Conservation (phyloP, 2,113 vertebrate genomes). For the Pachyramphus minor region DNA sequence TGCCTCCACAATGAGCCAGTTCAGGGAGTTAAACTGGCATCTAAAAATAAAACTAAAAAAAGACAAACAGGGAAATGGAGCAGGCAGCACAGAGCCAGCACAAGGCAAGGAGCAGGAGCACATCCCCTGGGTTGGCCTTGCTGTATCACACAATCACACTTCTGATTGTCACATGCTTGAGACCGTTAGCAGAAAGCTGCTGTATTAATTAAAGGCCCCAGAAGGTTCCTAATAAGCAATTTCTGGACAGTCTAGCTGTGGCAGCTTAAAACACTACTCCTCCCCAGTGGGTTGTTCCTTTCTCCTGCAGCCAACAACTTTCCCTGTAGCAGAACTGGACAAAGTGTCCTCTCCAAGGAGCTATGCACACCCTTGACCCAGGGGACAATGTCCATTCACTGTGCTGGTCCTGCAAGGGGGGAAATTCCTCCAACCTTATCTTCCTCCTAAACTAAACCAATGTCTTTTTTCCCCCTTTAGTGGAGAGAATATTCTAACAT, state of each 20-base stretch:
- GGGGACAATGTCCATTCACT: not conserved
- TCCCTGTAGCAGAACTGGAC: not conserved
- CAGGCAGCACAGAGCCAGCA: not conserved
- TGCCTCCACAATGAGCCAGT: not conserved
- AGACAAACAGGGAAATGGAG: not conserved
- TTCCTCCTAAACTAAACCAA: not conserved
- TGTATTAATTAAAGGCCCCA: conserved; percentile 34
- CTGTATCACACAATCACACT: not conserved
- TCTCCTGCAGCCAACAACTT: not conserved
- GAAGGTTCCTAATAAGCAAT: conserved; percentile 35
- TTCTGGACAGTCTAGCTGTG: conserved; percentile 4
- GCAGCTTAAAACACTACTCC: not conserved
- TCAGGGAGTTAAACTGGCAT: not conserved
- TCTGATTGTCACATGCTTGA: not conserved
- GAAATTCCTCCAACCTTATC: not conserved
- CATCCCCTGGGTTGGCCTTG: not conserved
- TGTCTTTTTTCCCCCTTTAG: not conserved
- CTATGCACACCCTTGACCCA: not conserved
- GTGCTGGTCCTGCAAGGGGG: not conserved
- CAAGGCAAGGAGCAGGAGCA: not conserved
- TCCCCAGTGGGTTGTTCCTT: not conserved
- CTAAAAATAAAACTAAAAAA: not conserved
- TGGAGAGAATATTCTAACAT: not conserved
- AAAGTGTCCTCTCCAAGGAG: not conserved
- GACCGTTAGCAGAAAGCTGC: not conserved